Evolutionary conservation across 1,140 invertebrate species (phyloP).

Genomic region (Drosophila pallidifrons): DNA sequence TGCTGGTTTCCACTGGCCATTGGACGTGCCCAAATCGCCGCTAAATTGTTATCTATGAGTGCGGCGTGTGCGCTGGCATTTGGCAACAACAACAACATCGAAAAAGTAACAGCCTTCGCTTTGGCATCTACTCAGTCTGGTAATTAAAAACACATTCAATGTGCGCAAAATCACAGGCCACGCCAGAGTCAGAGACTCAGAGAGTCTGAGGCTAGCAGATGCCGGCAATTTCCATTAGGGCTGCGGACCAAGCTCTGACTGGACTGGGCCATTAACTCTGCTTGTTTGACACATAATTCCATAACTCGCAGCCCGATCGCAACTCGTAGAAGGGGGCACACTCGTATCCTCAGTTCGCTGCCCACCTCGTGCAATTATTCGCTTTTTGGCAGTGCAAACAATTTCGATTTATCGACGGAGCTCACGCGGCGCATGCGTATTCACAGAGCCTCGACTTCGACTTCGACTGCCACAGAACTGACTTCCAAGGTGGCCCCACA

Average conservation of each 20-base stretch:
- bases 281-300: conserved; percentile 83
- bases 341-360: neutral
- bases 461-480: neutral
- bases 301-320: conserved; percentile 66
- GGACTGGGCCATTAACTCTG: conserved; percentile 74
- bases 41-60: conserved; percentile 84
- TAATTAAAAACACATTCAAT: conserved; percentile 84
- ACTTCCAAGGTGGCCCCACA: conserved; percentile 42
- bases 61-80: conserved; percentile 78
- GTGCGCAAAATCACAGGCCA: conserved; percentile 79
- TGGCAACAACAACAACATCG: conserved; percentile 11
- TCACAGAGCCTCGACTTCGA: conserved; percentile 42
- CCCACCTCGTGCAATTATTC: conserved; percentile 76
- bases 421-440: conserved; percentile 80
- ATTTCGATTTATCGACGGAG: conserved; percentile 81
- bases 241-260: conserved; percentile 3
- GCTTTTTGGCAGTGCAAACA: conserved; percentile 83
- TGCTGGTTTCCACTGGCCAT: conserved; percentile 33
- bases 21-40: conserved; percentile 80
- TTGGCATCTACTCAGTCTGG: conserved; percentile 63
- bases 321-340: conserved; percentile 15
- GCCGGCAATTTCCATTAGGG: conserved; percentile 21
- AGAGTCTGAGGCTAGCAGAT: conserved; percentile 21
- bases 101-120: conserved; percentile 33
- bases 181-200: neutral